A percentile compares a stretch with the other conserved stretches of the same genome.
phyloP scores from a whole-genome alignment of 2,113 vertebrate species.

The Syngnathus typhle region DNA sequence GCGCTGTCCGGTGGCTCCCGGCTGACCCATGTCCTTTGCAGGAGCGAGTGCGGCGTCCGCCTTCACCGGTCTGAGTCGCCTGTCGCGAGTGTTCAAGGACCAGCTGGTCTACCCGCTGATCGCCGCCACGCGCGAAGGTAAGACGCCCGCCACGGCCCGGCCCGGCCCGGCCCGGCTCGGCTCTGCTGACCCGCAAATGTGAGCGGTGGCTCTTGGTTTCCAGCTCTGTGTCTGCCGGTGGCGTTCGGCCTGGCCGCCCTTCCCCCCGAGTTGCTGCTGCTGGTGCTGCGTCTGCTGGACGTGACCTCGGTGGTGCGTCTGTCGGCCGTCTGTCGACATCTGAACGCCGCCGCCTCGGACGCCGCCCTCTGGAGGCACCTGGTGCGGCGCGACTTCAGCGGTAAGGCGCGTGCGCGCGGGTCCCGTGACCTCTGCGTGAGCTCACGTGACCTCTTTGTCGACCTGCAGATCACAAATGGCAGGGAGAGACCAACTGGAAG shows the following conservation, averaged over 20 bases:
- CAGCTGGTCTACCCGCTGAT: slow-evolving; percentile 88
- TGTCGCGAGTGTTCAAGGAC: slow-evolving; percentile 90
- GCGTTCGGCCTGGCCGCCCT: slow-evolving; percentile 84
- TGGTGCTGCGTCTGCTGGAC: slow-evolving; percentile 84
- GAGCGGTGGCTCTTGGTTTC: background rate
- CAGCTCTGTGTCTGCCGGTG: slow-evolving; percentile 85
- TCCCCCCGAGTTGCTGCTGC: slow-evolving; percentile 85
- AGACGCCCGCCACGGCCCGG: background rate
- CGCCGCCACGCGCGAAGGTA: slow-evolving; percentile 87
- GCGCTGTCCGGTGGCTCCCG: background rate
- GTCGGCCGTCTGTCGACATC: slow-evolving; percentile 76
- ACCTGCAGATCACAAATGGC: slow-evolving; percentile 24
- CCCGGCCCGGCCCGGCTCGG: too few species aligned
- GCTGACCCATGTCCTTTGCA: slow-evolving; percentile 29
- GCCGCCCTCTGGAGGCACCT: slow-evolving; percentile 87
- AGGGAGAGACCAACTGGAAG: slow-evolving; percentile 66
- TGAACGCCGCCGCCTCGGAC: slow-evolving; percentile 73
- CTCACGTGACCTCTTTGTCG: background rate
- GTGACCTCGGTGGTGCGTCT: slow-evolving; percentile 74
- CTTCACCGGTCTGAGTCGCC: slow-evolving; percentile 82
- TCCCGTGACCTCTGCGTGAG: background rate
- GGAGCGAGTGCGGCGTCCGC: slow-evolving; percentile 70
- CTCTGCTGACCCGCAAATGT: too few species aligned
- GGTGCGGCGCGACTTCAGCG: slow-evolving; percentile 80
- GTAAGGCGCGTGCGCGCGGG: slow-evolving; percentile 48